Evolutionary conservation across 2,797 vertebrate species (phyloP), one percentile per base, ranked within the genome.

Genomic region (Chloroceryle amazona): DNA sequence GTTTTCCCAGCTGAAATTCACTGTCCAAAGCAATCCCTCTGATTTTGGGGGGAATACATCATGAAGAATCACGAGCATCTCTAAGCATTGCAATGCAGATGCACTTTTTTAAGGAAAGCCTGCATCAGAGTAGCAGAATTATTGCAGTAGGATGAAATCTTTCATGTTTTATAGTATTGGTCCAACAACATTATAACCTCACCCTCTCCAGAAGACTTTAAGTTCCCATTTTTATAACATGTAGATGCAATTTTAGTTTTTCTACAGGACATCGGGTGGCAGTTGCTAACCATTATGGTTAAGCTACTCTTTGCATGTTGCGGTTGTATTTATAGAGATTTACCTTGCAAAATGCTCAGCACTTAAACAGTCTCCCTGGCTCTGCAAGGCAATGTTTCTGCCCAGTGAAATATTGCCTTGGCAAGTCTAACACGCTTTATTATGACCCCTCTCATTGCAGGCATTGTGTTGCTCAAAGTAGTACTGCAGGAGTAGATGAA

Each of bases 131-230:
- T 6, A 89, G 81, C 71, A 82, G 84, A 94, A 79, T 88, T 95
- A 96, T 37, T 91, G 54, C 89, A 88, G 87, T 17, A 78, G 46
- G 55, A 54, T 74, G 79, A 93, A 92, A 78, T 89, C 35, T 75
- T 94, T 83, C 62, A 47, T 91, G 61, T 72, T 87, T 89, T 83
- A 95, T 83, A 44, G 47, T 58, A 55, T 28, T 39, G 39, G 85
- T 55, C 91, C 87, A 90, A 41, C 79, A 93, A 46, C 72, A 72
- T 83, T 92, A 65, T 74, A 94, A 74, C 67, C 61, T 95, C 62
- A 65, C 10, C 49, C 87, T 95, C 79, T 93, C 42, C 62, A 83
- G 65, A 74, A 76, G 68, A 63, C 75, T 92, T 94, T 72, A 91
- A 89, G 90, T 68, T 49, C 79, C 61, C 7, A 1, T 66, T 92